Evolutionary conservation across 2,888 invertebrate genomes (phyloP), one percentile per base, ranked within the genome.

Genomic region (Paralinhomoeus sp.): DNA sequence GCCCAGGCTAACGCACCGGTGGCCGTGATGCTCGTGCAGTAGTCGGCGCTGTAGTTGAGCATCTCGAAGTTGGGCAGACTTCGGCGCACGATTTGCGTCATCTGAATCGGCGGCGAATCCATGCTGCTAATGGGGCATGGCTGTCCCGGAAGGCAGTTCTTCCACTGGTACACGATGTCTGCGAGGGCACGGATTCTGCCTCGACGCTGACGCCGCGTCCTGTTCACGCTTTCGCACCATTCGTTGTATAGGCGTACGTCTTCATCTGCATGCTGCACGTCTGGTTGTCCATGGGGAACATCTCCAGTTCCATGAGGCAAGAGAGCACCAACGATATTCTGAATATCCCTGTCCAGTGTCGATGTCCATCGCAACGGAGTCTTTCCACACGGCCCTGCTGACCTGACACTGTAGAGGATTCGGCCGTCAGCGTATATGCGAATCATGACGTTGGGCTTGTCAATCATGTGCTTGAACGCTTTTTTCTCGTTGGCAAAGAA

Each of bases 261-360:
- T 87, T 87, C 80, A 91, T 83, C 60, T 81, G 73, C 53, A 91
- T 73, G 45, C 83, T 82, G 68, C 89, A 91, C 48, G 79, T 77
- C 72, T 91, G 91, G 60, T 81, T 77, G 68, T 91, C 91, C 68
- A 91, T 68, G 9, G 91, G 91, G 27, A 27, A 27, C 5, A 77
- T 91, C 69, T 85, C 84, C 56, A 91, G 71, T 68, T 87, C 82
- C 91, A 91, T 91, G 48, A 89, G 89, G 62, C 91, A 91, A 45
- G 87, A 82, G 53, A 91, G 73, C 44, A 87, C 84, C 59, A 91
- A 71, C 36, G 91, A 89, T 65, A 91, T 83, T 64, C 91, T 80
- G 54, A 48, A 58, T 54, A 36, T n/a, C n/a, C n/a, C n/a, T n/a
- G n/a, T n/a, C n/a, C n/a, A n/a, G n/a, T n/a, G n/a, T n/a, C n/a